Conservation (phyloP, 2,797 vertebrate genomes). For the Forpus xanthops region DNA sequence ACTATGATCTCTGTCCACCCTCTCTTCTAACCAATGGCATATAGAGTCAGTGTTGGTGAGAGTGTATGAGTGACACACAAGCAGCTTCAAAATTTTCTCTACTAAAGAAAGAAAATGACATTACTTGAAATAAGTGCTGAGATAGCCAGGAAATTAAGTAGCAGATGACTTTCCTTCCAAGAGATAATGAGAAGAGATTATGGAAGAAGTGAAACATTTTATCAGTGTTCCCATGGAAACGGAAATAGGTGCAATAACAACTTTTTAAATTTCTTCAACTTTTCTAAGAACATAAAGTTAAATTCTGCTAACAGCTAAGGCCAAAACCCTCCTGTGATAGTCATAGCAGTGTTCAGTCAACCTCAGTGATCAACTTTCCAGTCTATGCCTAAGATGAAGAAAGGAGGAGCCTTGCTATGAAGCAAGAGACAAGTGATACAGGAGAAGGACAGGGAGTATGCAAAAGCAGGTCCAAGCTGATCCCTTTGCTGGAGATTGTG, state of each 20-base stretch:
- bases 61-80: neutral
- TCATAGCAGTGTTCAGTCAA: neutral
- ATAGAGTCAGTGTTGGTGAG: neutral
- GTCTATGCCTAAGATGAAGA: neutral
- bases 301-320: neutral
- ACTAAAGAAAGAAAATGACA: neutral
- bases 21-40: neutral
- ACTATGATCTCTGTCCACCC: neutral
- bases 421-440: neutral
- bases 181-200: conserved; percentile 29
- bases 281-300: neutral
- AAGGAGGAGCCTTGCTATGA: neutral
- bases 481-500: neutral
- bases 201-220: neutral
- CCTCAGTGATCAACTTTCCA: neutral
- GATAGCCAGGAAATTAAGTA: conserved; percentile 2
- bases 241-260: conserved; percentile 9
- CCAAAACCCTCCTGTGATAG: neutral
- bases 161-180: neutral
- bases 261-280: neutral
- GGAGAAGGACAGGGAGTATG: neutral
- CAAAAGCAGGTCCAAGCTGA: neutral
- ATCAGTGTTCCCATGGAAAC: conserved; percentile 31
- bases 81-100: neutral
- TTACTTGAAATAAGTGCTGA: neutral